phyloP scores from a whole-genome alignment of 2,797 vertebrate genomes.

The Eupleurogrammus muticus region DNA sequence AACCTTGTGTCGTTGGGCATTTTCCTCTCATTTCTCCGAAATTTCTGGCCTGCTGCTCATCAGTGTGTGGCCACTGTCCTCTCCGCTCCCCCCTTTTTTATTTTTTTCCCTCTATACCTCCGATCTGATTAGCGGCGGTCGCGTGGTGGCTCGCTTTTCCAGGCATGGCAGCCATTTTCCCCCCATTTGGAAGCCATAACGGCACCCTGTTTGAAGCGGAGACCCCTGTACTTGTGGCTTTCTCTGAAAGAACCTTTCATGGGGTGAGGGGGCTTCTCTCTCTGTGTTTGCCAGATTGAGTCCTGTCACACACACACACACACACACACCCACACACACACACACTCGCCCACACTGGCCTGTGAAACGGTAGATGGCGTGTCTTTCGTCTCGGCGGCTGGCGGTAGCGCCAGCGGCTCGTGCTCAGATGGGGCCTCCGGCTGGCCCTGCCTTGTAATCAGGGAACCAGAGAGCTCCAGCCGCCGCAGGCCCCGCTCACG shows the following conservation, averaged over 20 bases:
- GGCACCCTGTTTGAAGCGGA: constrained; percentile 80
- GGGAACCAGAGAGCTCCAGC: constrained; percentile 73
- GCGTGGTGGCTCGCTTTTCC: constrained; percentile 64
- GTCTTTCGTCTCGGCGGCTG: constrained; percentile 74
- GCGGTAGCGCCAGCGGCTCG: constrained; percentile 78
- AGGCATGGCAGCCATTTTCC: constrained; percentile 81
- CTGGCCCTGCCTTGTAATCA: constrained; percentile 87
- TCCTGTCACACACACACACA: constrained; percentile 48
- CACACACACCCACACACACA: constrained; percentile 35
- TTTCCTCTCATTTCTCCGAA: constrained; percentile 53
- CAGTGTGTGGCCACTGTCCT: constrained; percentile 69
- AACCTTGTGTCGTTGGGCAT: constrained; percentile 42
- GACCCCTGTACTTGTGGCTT: constrained; percentile 88
- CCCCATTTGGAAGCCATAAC: constrained; percentile 86
- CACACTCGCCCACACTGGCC: constrained; percentile 20
- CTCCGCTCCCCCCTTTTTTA: constrained; percentile 41
- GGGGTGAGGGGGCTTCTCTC: constrained; percentile 81
- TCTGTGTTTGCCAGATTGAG: constrained; percentile 78
- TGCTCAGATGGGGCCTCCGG: constrained; percentile 77
- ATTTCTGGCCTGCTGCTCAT: constrained; percentile 66
- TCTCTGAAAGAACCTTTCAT: constrained; percentile 77
- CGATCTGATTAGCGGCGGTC: constrained; percentile 78
- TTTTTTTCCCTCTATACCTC: constrained; percentile 66
- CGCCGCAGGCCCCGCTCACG: constrained; percentile 75
- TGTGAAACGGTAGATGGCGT: constrained; percentile 68